Percentiles rank a stretch among this genome's conserved stretches.
These are phyloP conservation scores for Zophobas atratus DNA, from an alignment of 1,140 invertebrate genomes.

Conservation along the genomic window DNA sequence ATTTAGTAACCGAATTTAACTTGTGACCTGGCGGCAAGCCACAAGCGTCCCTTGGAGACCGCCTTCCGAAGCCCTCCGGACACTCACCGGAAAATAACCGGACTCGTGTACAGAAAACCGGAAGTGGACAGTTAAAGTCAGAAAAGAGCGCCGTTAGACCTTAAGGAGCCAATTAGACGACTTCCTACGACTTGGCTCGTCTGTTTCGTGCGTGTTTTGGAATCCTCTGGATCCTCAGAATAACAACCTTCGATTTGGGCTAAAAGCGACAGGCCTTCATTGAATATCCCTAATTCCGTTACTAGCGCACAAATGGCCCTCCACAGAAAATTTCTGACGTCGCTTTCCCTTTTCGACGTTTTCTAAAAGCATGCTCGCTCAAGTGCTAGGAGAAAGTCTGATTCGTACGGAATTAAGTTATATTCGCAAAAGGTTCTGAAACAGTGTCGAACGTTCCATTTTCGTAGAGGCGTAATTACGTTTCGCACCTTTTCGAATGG, in stretches of 20 bases:
- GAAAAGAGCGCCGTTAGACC: constrained; percentile 31
- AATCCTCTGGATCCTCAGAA: not conserved
- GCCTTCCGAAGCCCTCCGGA: constrained; percentile 2
- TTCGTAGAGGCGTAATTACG: not conserved
- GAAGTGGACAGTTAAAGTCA: constrained; percentile 39
- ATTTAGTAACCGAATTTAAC: constrained; percentile 12
- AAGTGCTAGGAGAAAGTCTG: constrained; percentile 16
- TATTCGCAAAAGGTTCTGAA: constrained; percentile 4
- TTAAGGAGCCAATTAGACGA: constrained; percentile 37
- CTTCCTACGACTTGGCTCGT: not conserved
- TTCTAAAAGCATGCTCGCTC: constrained; percentile 10
- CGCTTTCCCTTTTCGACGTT: constrained; percentile 1
- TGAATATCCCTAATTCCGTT: not conserved
- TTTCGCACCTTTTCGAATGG: constrained; percentile 15
- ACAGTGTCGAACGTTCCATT: not conserved
- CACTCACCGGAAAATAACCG: constrained; percentile 26
- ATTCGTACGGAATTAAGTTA: constrained; percentile 22
- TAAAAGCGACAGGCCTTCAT: not conserved
- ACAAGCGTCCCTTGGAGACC: constrained; percentile 29
- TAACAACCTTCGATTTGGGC: constrained; percentile 4
- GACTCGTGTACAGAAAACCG: constrained; percentile 8
- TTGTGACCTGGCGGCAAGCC: constrained; percentile 26
- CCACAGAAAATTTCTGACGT: not conserved
- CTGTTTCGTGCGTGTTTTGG: constrained; percentile 21
- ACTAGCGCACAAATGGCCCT: no score